Evolutionary conservation across 2,888 invertebrate genomes (phyloP), one percentile per base, ranked within the genome.

Genomic region (Drosophila hamatofila): DNA sequence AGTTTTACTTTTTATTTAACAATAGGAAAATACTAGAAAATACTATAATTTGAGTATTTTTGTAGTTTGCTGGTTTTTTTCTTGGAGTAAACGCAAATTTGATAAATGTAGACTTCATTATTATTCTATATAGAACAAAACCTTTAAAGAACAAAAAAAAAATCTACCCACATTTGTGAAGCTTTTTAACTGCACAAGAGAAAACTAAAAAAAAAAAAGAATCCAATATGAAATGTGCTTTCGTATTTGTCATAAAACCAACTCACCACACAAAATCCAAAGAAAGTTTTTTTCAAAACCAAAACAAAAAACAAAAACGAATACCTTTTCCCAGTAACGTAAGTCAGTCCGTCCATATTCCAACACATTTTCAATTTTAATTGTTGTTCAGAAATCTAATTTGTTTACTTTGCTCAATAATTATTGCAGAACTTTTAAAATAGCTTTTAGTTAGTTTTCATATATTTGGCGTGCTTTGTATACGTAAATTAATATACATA

Each of bases 201-300:
- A 21, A 33, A 33, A 12, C n/a, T n/a, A 18, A 18, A 27, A 2
- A 2, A 16, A 14, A 21, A 27, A n/a, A 42, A 7, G 8, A 35
- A 27, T 27, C n/a, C 16, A 37, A 57, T 35, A 56, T 41, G 0
- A 23, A 42, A 63, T 48, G 11, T 49, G 1, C 25, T 48, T 56
- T 57, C 44, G 27, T 51, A 41, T 78, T 58, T 55, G 9, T 18
- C 55, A 64, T 61, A 51, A 67, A 70, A 72, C 72, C 66, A 91
- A 92, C 92, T 92, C 92, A 92, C 92, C 92, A 92, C 92, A 92
- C 92, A 92, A 92, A 92, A 92, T 92, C 76, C 16, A 89, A 63
- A 51, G 46, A 59, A 66, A n/a, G 2, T 46, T 25, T 25, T 49
- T 57, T 69, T 21, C 42, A 52, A 27, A 25, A 23, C 37, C 25